Conservation (phyloP, 2,797 vertebrate species). For the Tolypeutes matacus region DNA sequence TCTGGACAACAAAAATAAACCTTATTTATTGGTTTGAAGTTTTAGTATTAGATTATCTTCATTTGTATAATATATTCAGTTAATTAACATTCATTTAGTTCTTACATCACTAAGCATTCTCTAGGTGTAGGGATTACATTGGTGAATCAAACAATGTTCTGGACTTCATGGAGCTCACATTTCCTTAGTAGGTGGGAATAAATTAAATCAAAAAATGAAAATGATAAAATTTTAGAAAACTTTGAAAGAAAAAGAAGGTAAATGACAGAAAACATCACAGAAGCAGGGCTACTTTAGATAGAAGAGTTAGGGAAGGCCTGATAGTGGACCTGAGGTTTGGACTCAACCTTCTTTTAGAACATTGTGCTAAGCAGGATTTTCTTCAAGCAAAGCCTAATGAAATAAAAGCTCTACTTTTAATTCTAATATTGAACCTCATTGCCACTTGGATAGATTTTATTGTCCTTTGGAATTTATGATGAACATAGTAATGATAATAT, state of each 20-base stretch:
- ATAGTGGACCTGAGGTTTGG: neutral
- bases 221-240: neutral
- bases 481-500: neutral
- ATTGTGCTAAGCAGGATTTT: neutral
- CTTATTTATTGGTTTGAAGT: neutral
- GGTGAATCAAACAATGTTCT: neutral
- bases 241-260: neutral
- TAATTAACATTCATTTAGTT: neutral
- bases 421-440: neutral
- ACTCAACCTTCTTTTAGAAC: neutral
- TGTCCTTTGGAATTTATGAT: neutral
- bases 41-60: neutral
- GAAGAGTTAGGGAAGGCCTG: neutral
- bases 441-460: constrained; percentile 29
- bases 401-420: neutral
- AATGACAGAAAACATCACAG: too few relatives aligned
- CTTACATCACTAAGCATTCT: neutral
- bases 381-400: neutral
- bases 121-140: neutral
- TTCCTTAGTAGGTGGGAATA: neutral
- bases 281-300: neutral
- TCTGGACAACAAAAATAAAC: neutral
- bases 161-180: neutral
- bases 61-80: neutral
- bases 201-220: neutral